Conservation (phyloP, 2,888 invertebrate genomes). For the Julus scanicus region DNA sequence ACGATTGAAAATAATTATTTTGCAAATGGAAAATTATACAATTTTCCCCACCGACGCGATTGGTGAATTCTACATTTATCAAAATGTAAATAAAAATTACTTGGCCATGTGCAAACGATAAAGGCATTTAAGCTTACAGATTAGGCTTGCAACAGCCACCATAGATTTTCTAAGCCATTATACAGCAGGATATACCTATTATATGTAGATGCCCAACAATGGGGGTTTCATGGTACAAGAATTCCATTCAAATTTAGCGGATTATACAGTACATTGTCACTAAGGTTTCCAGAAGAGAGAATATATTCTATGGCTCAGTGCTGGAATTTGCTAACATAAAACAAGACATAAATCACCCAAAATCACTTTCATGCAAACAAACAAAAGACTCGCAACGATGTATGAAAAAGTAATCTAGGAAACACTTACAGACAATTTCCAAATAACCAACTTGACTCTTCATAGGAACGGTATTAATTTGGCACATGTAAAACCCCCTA, state of each 20-base stretch:
- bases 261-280: not conserved
- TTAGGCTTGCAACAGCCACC: too few species aligned
- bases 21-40: too few species aligned
- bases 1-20: too few species aligned
- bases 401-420: not conserved
- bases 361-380: not conserved
- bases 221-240: not conserved
- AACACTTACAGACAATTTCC: constrained; percentile 82
- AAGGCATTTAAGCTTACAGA: too few species aligned
- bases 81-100: too few species aligned
- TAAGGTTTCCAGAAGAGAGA: constrained; percentile 17
- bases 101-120: too few species aligned
- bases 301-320: not conserved
- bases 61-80: too few species aligned
- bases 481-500: constrained; percentile 91
- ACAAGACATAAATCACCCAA: constrained; percentile 1
- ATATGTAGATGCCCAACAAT: not conserved
- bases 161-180: too few species aligned
- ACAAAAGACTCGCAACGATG: not conserved
- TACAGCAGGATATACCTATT: not conserved
- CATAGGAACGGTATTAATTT: constrained; percentile 89
- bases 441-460: constrained; percentile 88
- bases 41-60: too few species aligned
- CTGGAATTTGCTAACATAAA: not conserved
- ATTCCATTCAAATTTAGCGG: not conserved